These are phyloP conservation scores for Leuciscus waleckii DNA, from an alignment of 2,797 vertebrate genomes.

Conservation along the genomic window DNA sequence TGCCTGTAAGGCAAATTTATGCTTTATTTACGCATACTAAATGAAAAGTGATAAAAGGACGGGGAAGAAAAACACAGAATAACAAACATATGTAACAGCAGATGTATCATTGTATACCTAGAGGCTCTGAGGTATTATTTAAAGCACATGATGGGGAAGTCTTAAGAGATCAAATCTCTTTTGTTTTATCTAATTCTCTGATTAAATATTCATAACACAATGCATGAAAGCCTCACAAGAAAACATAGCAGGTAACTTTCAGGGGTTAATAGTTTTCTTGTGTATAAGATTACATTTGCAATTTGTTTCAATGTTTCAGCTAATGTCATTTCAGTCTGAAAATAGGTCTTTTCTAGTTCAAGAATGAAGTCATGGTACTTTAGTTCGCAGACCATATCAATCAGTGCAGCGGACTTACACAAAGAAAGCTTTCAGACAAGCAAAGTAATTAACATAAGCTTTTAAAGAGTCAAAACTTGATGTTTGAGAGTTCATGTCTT, in stretches of 20 bases:
- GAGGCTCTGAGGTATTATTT: slow-evolving; percentile 28
- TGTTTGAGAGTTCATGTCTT: slow-evolving; percentile 19
- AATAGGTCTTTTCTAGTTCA: slow-evolving; percentile 19
- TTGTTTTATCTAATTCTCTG: slow-evolving; percentile 34
- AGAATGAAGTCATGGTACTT: slow-evolving; percentile 38
- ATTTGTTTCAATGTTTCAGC: slow-evolving; percentile 18
- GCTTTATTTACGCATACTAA: slow-evolving; percentile 49
- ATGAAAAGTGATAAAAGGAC: slow-evolving; percentile 37
- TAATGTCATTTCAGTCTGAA: slow-evolving; percentile 9
- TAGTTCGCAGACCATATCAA: slow-evolving; percentile 49
- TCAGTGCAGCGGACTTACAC: slow-evolving; percentile 51
- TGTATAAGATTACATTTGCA: background rate
- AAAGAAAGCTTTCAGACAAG: slow-evolving; percentile 48
- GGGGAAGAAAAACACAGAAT: slow-evolving; percentile 36
- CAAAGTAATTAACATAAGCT: slow-evolving; percentile 44
- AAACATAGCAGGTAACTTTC: background rate
- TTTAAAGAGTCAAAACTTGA: slow-evolving; percentile 49
- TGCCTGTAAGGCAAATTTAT: slow-evolving; percentile 44
- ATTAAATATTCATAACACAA: slow-evolving; percentile 41
- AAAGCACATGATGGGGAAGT: slow-evolving; percentile 6
- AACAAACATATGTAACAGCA: slow-evolving; percentile 43
- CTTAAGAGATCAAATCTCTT: slow-evolving; percentile 14
- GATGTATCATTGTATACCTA: slow-evolving; percentile 28
- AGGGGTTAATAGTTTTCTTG: background rate
- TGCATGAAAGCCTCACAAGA: background rate